A percentile compares a stretch with the other conserved stretches of the same genome.
phyloP scores from a whole-genome alignment of 1,140 invertebrate genomes.

The Melipona quadrifasciata region DNA sequence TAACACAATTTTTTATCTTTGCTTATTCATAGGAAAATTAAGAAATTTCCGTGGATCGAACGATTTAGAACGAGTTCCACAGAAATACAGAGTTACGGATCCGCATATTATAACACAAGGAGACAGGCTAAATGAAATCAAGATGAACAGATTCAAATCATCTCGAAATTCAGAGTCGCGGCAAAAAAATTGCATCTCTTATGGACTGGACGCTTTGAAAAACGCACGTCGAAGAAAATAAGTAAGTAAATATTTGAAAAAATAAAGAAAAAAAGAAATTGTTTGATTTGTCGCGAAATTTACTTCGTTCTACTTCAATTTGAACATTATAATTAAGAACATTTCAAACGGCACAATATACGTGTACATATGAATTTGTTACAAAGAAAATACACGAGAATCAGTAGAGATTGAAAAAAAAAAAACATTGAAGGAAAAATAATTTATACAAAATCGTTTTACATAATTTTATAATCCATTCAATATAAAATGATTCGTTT shows the following conservation, averaged over 20 bases:
- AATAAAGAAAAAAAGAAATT: background rate
- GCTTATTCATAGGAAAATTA: conserved; percentile 45
- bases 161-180: background rate
- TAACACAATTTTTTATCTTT: background rate
- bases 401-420: background rate
- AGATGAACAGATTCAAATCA: conserved; percentile 55
- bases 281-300: background rate
- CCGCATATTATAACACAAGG: conserved; percentile 66
- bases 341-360: background rate
- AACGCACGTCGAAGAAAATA: conserved; percentile 9
- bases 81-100: conserved; percentile 1
- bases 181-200: background rate
- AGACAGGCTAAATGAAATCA: conserved; percentile 73
- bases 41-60: conserved; percentile 27
- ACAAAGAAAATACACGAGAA: background rate
- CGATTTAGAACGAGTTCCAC: background rate
- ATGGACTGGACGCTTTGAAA: background rate
- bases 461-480: conserved; percentile 54
- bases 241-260: background rate
- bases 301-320: background rate
- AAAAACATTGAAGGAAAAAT: background rate
- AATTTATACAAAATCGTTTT: conserved; percentile 49
- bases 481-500: conserved; percentile 52
- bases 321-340: background rate
- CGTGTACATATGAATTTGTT: background rate